Base-by-base conservation (phyloP, 2,888 invertebrate species). In the Lissonota sp. region DNA sequence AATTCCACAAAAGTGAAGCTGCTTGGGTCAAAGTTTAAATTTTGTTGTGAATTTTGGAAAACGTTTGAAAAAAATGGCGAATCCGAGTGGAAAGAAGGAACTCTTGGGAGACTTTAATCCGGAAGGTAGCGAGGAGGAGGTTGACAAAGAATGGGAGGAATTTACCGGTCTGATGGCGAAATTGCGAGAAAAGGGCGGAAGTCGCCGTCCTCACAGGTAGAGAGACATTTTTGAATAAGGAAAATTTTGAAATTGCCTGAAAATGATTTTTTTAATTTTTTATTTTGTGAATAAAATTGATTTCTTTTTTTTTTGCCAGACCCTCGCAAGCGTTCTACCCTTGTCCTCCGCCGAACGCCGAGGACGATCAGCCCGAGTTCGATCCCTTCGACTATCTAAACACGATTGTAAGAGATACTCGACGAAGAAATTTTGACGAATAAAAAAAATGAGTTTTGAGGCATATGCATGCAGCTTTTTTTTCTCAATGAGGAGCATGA, bases 111-210 rank as follows among this genome's bases (percentile, higher is more conserved):
- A 91, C 64, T 84, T 83, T 70, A 90, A 91, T 84, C 93, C 93
- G 60, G 94, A 94, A 82, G 93, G 93, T 14, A 93, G 93, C 84
- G 93, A 93, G 82, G 93, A 93, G 82, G 94, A 93, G 53, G 93
- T 93, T 16, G 95, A 95, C 86, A 93, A 93, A 84, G 94, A 94
- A 89, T 95, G 95, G 95, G 95, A 94, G 79, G 94, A 95, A 87
- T 95, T 94, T 85, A 93, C 93, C 12, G 93, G 94, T 83, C 89
- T 94, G 46, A 92, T 94, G 89, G 92, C 93, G 57, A 93, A 93
- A 85, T 93, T 93, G 84, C 90, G 90, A 83, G 90, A 90, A 79
- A 92, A 89, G 80, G 92, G 88, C 26, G 87, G 86, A 55, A 89
- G 86, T 79, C 87, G 89, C 77, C 87, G 89, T n/a, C 89, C 89